These are phyloP conservation scores for Chrysodeixis includens DNA, from an alignment of 2,888 invertebrate genomes.

Conservation along the genomic window DNA sequence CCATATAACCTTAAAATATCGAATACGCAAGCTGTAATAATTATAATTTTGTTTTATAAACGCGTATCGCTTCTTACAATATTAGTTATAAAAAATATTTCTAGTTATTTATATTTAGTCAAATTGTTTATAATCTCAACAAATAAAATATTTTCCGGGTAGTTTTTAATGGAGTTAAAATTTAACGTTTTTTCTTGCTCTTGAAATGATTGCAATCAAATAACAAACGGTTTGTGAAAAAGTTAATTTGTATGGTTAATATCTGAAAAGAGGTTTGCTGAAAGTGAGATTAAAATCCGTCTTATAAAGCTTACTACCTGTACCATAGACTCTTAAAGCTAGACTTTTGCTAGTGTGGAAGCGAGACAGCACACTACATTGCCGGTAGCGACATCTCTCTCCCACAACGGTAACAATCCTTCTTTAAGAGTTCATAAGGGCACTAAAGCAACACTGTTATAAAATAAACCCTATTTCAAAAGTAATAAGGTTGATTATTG, in stretches of 20 bases:
- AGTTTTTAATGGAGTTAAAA: constrained; percentile 7
- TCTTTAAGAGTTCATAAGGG: no score
- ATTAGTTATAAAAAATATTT: constrained; percentile 59
- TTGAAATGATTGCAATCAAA: constrained; percentile 13
- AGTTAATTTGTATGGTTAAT: neutral
- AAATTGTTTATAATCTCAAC: constrained; percentile 67
- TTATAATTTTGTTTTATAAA: constrained; percentile 47
- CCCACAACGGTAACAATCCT: no score
- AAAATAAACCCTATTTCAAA: neutral
- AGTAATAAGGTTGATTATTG: neutral
- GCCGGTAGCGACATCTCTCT: no score
- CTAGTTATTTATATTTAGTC: constrained; percentile 67
- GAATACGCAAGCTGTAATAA: constrained; percentile 49
- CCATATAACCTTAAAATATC: constrained; percentile 48
- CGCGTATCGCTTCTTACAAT: constrained; percentile 57
- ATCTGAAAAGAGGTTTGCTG: constrained; percentile 9
- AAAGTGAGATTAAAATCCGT: constrained; percentile 24
- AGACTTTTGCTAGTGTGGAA: no score
- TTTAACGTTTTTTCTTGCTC: neutral
- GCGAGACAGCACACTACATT: no score
- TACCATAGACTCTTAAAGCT: no score
- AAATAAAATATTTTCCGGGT: constrained; percentile 34
- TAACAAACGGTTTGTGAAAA: neutral
- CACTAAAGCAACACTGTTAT: no score
- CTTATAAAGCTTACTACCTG: neutral